These are phyloP conservation scores for Pseudomyrmex cubaensis DNA, from an alignment of 1,140 invertebrate species.

Conservation along the genomic window DNA sequence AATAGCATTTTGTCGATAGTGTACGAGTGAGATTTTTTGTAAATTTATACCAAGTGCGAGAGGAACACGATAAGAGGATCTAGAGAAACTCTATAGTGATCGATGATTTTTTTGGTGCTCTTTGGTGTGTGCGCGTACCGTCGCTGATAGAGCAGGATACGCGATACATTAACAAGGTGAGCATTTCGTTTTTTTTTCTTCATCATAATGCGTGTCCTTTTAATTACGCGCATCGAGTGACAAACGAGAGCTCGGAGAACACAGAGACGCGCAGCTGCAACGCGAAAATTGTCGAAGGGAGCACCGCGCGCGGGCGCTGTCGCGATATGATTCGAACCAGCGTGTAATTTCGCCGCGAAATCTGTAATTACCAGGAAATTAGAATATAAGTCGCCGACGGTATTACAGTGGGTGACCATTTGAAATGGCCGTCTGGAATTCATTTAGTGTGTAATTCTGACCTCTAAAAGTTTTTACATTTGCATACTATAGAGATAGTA, in stretches of 20 bases:
- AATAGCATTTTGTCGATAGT: conserved; percentile 10
- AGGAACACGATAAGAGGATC: conserved; percentile 31
- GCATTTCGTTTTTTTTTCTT: conserved; percentile 12
- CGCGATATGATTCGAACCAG: conserved; percentile 7
- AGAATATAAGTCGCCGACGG: conserved; percentile 41
- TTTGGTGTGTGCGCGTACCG: conserved; percentile 69
- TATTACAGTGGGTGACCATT: neutral
- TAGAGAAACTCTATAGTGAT: conserved; percentile 60
- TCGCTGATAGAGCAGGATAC: conserved; percentile 51
- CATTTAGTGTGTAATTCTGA: neutral
- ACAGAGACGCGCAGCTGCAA: conserved; percentile 22
- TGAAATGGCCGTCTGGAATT: neutral
- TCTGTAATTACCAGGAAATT: conserved; percentile 51
- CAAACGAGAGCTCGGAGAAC: conserved; percentile 9
- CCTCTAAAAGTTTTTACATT: neutral
- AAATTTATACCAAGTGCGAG: conserved; percentile 32
- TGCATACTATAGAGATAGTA: neutral
- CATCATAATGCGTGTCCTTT: neutral
- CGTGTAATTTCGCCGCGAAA: conserved; percentile 38
- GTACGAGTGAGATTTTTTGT: conserved; percentile 35
- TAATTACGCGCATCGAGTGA: conserved; percentile 35
- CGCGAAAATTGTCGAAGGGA: conserved; percentile 40
- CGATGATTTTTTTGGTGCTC: conserved; percentile 68
- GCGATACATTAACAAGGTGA: conserved; percentile 63
- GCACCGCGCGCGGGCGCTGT: conserved; percentile 20